Evolutionary conservation across 2,797 vertebrate species (phyloP).

Genomic region (Sylvia borin): DNA sequence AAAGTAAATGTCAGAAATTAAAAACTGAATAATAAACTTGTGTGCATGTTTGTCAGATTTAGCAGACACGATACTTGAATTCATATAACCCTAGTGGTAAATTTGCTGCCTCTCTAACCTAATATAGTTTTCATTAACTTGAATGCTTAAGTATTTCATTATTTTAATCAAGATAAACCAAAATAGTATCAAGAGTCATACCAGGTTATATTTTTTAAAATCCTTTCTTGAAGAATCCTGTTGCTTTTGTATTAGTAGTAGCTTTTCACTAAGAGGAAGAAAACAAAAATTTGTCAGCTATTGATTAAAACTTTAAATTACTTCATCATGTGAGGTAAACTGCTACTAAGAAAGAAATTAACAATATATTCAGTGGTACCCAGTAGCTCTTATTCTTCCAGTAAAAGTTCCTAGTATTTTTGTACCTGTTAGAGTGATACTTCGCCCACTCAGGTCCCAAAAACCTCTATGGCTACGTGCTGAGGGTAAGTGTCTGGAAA

Average conservation of each 20-base stretch:
- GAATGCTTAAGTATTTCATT: not conserved
- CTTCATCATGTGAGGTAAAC: not conserved
- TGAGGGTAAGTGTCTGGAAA: not conserved
- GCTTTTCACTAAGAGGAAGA: not conserved
- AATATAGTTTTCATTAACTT: not conserved
- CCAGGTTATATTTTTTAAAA: not conserved
- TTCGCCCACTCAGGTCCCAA: not conserved
- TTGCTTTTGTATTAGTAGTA: not conserved
- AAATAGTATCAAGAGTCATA: not conserved
- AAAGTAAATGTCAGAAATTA: not conserved
- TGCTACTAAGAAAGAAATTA: not conserved
- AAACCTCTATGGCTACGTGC: too few species aligned
- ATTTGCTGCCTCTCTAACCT: not conserved
- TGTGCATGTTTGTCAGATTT: not conserved
- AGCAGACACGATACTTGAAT: not conserved
- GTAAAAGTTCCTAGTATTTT: not conserved
- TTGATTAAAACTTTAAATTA: not conserved
- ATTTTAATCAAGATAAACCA: not conserved
- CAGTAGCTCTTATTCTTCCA: not conserved
- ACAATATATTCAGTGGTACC: not conserved
- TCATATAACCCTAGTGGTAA: not conserved
- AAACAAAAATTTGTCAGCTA: not conserved
- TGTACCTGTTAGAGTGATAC: not conserved
- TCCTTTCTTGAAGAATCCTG: not conserved
- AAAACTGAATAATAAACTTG: not conserved